Conservation (phyloP, 2,888 invertebrate genomes). For the Ptychoptera contaminata region DNA sequence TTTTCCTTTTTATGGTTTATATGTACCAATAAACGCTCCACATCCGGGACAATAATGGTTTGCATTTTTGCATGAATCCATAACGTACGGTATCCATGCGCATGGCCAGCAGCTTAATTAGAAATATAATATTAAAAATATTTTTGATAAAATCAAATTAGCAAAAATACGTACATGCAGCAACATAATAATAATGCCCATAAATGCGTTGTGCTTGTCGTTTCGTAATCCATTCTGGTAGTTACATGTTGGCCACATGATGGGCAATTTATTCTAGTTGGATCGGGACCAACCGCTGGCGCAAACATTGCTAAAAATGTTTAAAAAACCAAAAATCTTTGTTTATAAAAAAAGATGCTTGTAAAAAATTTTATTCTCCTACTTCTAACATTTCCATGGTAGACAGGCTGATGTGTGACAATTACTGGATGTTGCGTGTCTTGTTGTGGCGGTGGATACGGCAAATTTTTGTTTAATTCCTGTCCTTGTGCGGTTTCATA, state of each 20-base stretch:
- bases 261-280: conserved; percentile 23
- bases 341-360: too few species aligned
- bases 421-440: too few species aligned
- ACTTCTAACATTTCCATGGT: too few species aligned
- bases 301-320: neutral
- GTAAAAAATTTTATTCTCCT: too few species aligned
- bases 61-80: conserved; percentile 28
- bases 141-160: neutral
- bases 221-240: conserved; percentile 20
- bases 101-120: conserved; percentile 30
- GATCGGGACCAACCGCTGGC: conserved; percentile 19
- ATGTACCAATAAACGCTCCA: conserved; percentile 29
- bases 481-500: too few species aligned
- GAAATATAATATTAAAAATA: neutral
- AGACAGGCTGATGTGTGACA: too few species aligned
- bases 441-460: too few species aligned
- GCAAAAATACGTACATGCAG: conserved; percentile 2
- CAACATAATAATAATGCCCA: conserved; percentile 24
- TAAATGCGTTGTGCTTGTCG: conserved; percentile 27
- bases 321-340: too few species aligned
- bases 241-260: conserved; percentile 21
- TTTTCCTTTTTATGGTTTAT: conserved; percentile 4
- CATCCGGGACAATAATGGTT: conserved; percentile 36
- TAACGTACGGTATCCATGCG: conserved; percentile 32
- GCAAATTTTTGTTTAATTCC: too few species aligned